Conservation (phyloP, 2,113 vertebrate species). For the Myodes glareolus region DNA sequence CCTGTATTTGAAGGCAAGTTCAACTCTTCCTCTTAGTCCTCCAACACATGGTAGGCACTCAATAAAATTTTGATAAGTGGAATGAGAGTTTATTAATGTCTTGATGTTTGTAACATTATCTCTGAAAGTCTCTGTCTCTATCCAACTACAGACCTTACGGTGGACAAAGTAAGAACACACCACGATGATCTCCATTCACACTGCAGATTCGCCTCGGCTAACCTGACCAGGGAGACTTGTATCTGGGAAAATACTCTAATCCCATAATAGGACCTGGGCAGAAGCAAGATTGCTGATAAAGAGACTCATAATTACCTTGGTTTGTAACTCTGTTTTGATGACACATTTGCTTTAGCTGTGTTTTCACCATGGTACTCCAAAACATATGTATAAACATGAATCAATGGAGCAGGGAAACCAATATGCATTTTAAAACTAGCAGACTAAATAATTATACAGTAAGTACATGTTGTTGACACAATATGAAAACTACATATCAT, state of each 20-base stretch:
- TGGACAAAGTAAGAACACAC: neutral
- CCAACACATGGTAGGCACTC: neutral
- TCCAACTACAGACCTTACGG: neutral
- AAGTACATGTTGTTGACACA: neutral
- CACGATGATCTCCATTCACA: neutral
- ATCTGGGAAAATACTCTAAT: constrained; percentile 52
- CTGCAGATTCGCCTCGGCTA: neutral
- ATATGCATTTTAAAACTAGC: constrained; percentile 27
- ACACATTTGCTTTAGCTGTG: neutral
- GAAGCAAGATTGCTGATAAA: constrained; percentile 47
- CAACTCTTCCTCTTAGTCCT: neutral
- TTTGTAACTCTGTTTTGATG: constrained; percentile 56
- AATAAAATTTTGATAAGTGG: neutral
- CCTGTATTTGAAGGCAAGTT: neutral
- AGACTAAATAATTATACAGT: constrained; percentile 29
- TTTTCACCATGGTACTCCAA: constrained; percentile 51
- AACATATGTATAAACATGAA: constrained; percentile 21
- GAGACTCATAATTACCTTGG: neutral
- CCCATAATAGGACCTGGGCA: constrained; percentile 29
- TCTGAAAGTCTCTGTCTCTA: neutral
- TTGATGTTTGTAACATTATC: neutral
- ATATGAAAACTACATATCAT: constrained; percentile 18
- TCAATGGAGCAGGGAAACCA: constrained; percentile 49
- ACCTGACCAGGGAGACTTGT: neutral
- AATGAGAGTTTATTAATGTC: neutral